Evolutionary conservation across 2,113 vertebrate genomes (phyloP).

Genomic region (Galbula dea): DNA sequence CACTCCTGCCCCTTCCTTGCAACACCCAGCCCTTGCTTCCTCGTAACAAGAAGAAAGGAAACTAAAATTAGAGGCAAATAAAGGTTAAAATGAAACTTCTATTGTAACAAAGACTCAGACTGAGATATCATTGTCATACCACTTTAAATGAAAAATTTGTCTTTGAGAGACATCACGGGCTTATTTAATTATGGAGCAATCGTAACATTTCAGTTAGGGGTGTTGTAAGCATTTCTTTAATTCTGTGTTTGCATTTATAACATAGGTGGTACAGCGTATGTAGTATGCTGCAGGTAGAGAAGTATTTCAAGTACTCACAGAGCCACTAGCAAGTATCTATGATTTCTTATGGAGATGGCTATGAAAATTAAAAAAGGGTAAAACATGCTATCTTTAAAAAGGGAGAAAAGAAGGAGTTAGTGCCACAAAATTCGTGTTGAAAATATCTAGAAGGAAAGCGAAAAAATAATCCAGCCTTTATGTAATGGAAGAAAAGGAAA

Average conservation of each 20-base stretch:
- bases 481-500: neutral
- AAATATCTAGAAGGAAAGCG: neutral
- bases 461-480: neutral
- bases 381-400: neutral
- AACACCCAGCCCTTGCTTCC: neutral
- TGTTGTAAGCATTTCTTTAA: neutral
- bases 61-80: neutral
- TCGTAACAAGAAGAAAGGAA: neutral
- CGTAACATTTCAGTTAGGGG: neutral
- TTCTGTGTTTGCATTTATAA: neutral
- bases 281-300: neutral
- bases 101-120: neutral
- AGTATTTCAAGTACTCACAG: neutral
- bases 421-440: neutral
- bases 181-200: neutral
- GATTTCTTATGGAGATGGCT: neutral
- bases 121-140: neutral
- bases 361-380: neutral
- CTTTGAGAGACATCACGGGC: neutral
- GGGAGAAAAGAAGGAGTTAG: neutral
- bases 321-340: neutral
- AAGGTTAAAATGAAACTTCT: neutral
- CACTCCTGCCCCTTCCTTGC: neutral
- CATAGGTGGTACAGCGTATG: too few species aligned
- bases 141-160: neutral